Evolutionary conservation across 2,888 invertebrate species (phyloP), one percentile per base, ranked within the genome.

Genomic region (Ectemnius cavifrons): DNA sequence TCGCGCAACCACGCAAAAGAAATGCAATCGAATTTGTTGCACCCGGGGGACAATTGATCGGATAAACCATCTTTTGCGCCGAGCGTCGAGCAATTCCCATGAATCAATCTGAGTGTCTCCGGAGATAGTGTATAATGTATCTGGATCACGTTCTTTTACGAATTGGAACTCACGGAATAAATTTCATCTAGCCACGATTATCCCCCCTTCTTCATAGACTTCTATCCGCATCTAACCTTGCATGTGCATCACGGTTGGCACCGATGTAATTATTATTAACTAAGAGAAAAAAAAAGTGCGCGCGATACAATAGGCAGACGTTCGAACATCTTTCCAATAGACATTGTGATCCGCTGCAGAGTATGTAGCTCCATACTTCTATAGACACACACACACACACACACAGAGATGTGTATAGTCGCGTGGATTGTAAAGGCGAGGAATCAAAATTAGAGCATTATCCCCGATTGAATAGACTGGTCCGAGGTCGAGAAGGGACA

Each of bases 401-500:
- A 23, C 0, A 11, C 27, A 58, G 4, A 4, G 16, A 37, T 37
- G 37, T 37, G 37, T 11, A 37, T 6, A 37, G 37, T 11, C 37
- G 37, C 37, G 37, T 37, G 37, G 37, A 37, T 37, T 37, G 37
- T 37, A 37, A 11, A 37, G 52, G 52, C 16, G 52, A 16, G 52
- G 52, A 14, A 52, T 52, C 0, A 52, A 16, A 52, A 52, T 16
- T 16, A 28, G 62, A 67, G 47, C 67, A 68, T 63, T 45, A 28
- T 28, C 27, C 56, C 18, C 16, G 49, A 23, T 3, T 27, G 69
- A 76, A 73, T 57, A 71, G 67, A 69, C 63, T 27, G 59, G 69
- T 60, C 64, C 79, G 80, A 81, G 80, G 73, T 81, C 75, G 78
- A 76, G 63, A 64, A 78, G 73, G 37, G 37, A 37, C 37, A 37